A percentile compares a stretch with the other conserved stretches of the same genome.
Conservation (phyloP, 2,797 vertebrate species). For the Sebastes flavidus region DNA sequence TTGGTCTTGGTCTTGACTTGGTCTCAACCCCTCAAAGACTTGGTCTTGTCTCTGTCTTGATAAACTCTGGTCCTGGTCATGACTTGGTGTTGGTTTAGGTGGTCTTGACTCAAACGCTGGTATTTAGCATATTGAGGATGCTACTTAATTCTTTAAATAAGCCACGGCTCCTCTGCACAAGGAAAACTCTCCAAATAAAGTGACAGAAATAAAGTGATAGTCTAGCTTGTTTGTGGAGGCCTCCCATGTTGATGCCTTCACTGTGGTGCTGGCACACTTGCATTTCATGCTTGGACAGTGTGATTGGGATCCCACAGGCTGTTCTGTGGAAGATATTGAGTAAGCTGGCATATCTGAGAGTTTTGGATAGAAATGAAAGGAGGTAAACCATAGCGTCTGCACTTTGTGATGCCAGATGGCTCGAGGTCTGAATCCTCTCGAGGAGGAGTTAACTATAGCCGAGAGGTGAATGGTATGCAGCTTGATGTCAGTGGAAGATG, state of each 20-base stretch:
- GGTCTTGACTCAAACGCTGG: background rate
- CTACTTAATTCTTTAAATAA: background rate
- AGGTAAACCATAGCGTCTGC: slow-evolving; percentile 53
- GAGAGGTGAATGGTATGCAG: slow-evolving; percentile 29
- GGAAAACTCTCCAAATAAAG: background rate
- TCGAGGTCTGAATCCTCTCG: slow-evolving; percentile 39
- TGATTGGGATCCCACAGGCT: slow-evolving; percentile 59
- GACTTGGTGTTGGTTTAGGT: too few relatives aligned
- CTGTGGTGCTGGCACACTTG: slow-evolving; percentile 41
- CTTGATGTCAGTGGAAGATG: slow-evolving; percentile 51
- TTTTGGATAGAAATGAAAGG: slow-evolving; percentile 72
- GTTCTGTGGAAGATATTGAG: slow-evolving; percentile 63
- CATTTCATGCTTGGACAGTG: slow-evolving; percentile 47
- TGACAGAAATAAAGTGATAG: slow-evolving; percentile 7
- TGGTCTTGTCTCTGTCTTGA: too few relatives aligned
- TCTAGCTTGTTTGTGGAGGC: slow-evolving; percentile 25
- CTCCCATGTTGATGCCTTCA: slow-evolving; percentile 25
- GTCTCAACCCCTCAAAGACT: too few relatives aligned
- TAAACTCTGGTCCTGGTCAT: too few relatives aligned
- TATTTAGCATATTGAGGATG: background rate
- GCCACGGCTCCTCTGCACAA: background rate
- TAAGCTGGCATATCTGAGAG: slow-evolving; percentile 60
- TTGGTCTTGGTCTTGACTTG: too few relatives aligned
- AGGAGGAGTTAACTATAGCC: slow-evolving; percentile 41
- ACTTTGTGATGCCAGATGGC: slow-evolving; percentile 65